Evolutionary conservation across 53 echinoderm and acorn worm species (phyloP), one percentile per base, ranked within the genome.

Genomic region (Temnopleurus reevesii): DNA sequence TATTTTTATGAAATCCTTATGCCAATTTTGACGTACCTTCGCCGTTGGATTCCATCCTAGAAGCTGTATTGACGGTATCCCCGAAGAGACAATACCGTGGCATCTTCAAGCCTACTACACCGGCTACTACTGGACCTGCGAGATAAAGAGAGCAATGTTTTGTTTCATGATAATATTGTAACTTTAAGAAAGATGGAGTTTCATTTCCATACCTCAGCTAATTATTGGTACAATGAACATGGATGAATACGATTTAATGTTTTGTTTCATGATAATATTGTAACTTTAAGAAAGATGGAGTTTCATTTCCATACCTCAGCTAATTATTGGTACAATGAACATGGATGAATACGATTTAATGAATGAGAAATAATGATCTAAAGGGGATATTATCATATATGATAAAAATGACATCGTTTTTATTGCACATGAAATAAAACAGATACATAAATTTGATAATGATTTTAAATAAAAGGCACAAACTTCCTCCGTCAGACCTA

Each of bases 1-100:
- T n/a, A n/a, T n/a, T n/a, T n/a, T n/a, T n/a, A n/a, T n/a, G n/a
- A n/a, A n/a, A n/a, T n/a, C n/a, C n/a, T 49, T 49, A 49, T 9
- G 15, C 10, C 49, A 12, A 12, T 1, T 12, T 49, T 0, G 15
- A 41, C 55, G 33, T 83, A 96, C 97, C 92, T 96, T 96, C 95
- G 53, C 97, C 97, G 46, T 96, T 96, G 12, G 97, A 96, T 87
- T 96, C 97, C 97, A 96, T 96, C 36, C 97, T 77, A 15, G 97
- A 96, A 19, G 97, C 97, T 33, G 97, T 96, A 79, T 96, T 96
- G 57, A 96, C 97, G 19, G 97, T 96, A 76, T 96, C 97, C 18
- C 97, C 97, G 49, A 96, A 96, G 27, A 96, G 89, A 55, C 97
- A 96, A 46, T 96, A 96, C 18, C 97, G 77, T 3, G 97, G 97